Evolutionary conservation across 1,140 invertebrate genomes (phyloP), one percentile per base, ranked within the genome.

Genomic region (Meloidogyne chitwoodi): DNA sequence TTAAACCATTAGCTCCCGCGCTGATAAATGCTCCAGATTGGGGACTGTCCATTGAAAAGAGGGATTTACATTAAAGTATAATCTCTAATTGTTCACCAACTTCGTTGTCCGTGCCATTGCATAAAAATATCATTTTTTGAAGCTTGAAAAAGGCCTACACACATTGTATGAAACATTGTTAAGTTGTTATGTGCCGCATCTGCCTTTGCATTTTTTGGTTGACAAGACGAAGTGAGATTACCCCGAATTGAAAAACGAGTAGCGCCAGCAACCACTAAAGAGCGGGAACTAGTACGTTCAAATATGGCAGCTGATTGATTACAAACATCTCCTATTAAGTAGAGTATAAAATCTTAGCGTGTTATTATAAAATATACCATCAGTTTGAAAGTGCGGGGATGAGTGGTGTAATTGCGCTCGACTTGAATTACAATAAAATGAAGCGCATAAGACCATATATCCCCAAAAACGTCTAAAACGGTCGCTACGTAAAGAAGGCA

Each of bases 151-250:
- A 81, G 64, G 16, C 82, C 80, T 22, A 67, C 67, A 79, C 81
- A 82, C 48, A 81, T 73, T 26, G 73, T 67, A 48, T 81, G 80
- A 61, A 81, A 81, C 80, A 81, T 81, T 16, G 81, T 83, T 22
- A 41, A 22, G 69, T 82, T 77, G 38, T 82, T 79, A 41, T 81
- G 80, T 12, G 80, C 81, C 19, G 75, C 81, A 71, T 81, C 80
- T 12, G 80, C 80, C 26, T 83, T 26, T 12, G 71, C 64, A 67
- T 34, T 74, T 44, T 8, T 8, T 27, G 61, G 16, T 44, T 83
- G 81, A 48, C 80, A 81, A 19, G 77, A 48, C 34, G 63, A 73
- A 6, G 56, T 61, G 66, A 26, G 41, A 5, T 83, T 56, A 61
- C 80, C 80, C 34, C 69, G 29, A 41, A 81, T 81, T 6, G 80